A percentile compares a stretch with the other conserved stretches of the same genome.
These are phyloP conservation scores for Linnaemya tessellans DNA, from an alignment of 2,888 invertebrate species.

Conservation along the genomic window DNA sequence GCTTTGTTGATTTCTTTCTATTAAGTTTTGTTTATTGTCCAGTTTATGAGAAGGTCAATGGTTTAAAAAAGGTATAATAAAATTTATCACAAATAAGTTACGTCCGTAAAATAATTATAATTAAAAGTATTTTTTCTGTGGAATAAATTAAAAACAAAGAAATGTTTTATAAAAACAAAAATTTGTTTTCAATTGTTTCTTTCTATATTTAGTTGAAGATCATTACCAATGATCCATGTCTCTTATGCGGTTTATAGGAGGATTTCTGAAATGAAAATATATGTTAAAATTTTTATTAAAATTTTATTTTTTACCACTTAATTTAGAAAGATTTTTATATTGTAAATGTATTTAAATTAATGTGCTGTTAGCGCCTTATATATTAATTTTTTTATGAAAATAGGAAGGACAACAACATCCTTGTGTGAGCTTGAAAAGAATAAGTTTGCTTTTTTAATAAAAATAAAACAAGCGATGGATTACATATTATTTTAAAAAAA, in stretches of 20 bases:
- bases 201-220: constrained; percentile 19
- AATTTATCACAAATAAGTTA: constrained; percentile 71
- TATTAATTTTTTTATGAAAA: no score
- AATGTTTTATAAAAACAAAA: constrained; percentile 62
- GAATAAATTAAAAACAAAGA: constrained; percentile 14
- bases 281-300: neutral
- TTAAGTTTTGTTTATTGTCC: constrained; percentile 14
- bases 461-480: no score
- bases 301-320: no score
- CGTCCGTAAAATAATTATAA: constrained; percentile 60
- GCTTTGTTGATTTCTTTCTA: constrained; percentile 1
- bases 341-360: no score
- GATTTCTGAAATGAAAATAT: constrained; percentile 78
- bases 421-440: no score
- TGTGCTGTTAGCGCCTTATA: no score
- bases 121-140: constrained; percentile 6
- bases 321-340: no score
- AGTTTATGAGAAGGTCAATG: constrained; percentile 55
- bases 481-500: no score
- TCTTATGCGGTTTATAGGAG: constrained; percentile 81
- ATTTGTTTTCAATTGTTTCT: constrained; percentile 12
- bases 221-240: constrained; percentile 83
- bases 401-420: no score
- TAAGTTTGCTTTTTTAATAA: no score
- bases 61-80: constrained; percentile 39